Evolutionary conservation across 2,113 vertebrate genomes (phyloP), one percentile per base, ranked within the genome.

Genomic region (Pterocles orientalis): DNA sequence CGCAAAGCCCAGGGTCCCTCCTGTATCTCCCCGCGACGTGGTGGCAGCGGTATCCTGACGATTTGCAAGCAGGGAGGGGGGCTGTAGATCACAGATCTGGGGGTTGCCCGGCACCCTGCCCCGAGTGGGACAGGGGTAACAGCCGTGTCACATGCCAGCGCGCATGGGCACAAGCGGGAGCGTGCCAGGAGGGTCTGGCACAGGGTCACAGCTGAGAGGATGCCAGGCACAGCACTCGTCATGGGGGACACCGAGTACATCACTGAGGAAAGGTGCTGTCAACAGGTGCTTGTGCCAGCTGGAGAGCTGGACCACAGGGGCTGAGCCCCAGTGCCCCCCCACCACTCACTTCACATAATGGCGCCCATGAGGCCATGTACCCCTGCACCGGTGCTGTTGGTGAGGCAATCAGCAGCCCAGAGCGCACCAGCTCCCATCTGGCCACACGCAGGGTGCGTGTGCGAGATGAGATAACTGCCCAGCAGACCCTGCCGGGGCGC

Each of bases 401-500:
- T 53, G 92, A 39, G 75, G 75, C 94, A 94, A 97, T 96, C 96
- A 84, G 92, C 92, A 70, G 69, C 65, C 13, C 88, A 33, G 91
- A 51, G 57, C 56, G 0, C 56, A 66, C 73, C 83, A 51, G 86
- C 39, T 91, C 86, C 34, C 96, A 96, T 96, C 95, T 95, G 91
- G 19, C 76, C 3, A 14, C 4, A 18, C 3, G 8, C 95, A 94
- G 82, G 28, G 68, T 91, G 94, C 23, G 60, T 86, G 95, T 97
- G 96, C 2, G 48, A 94, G 43, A 34, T 0, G 60, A 96, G 96
- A 97, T 97, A 97, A 97, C 80, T 50, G 51, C 80, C 80, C n/a
- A 0, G 47, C 69, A 51, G 72, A 81, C 68, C 64, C 83, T 81
- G 85, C 36, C 4, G 26, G 43, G 78, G 90, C 60, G 31, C 86